Base-by-base conservation (phyloP, 2,113 vertebrate species). In the Nanger granti region DNA sequence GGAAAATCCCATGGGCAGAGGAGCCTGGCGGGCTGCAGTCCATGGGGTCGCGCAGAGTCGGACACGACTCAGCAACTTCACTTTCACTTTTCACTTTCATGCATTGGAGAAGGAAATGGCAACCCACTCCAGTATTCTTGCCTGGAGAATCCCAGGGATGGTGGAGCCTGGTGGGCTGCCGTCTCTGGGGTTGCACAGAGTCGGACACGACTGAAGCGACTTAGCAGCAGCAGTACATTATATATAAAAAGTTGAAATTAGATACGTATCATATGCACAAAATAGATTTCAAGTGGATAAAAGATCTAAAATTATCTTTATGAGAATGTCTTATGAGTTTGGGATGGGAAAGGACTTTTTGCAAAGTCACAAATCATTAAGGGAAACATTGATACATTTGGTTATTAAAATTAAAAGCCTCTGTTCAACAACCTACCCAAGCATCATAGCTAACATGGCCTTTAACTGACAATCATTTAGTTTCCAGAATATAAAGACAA, bases 361-460 rank as follows among this genome's bases (percentile, higher is more conserved):
- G 73, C 54, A 91, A 88, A 93, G 22, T 47, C 12, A 54, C n/a
- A 62, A 82, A 62, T 95, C 24, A 89, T 79, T 59, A 88, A 95
- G 34, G 24, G 62, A 66, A 96, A 55, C 17, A 57, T 29, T 37
- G n/a, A 85, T 59, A 83, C 47, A 54, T 92, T 86, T 96, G 24
- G 91, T 47, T 95, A 89, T 87, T 89, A 89, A 94, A 82, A 89
- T 93, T 47, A 52, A 93, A 90, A 64, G 64, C 34, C 14, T 73
- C 44, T 84, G 3, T 47, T 91, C 54, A 95, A 82, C n/a, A 96
- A 73, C 31, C 60, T 31, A 79, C 41, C 4, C 49, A 84, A 82
- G n/a, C 9, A 79, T 84, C 26, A 44, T 9, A 87, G 54, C 12
- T 92, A 82, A 96, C 52, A 89, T 10, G n/a, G 29, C 41, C 66